These are phyloP conservation scores for Porites evermanni DNA, from an alignment of 92 coral and sea anemone species.

Conservation along the genomic window DNA sequence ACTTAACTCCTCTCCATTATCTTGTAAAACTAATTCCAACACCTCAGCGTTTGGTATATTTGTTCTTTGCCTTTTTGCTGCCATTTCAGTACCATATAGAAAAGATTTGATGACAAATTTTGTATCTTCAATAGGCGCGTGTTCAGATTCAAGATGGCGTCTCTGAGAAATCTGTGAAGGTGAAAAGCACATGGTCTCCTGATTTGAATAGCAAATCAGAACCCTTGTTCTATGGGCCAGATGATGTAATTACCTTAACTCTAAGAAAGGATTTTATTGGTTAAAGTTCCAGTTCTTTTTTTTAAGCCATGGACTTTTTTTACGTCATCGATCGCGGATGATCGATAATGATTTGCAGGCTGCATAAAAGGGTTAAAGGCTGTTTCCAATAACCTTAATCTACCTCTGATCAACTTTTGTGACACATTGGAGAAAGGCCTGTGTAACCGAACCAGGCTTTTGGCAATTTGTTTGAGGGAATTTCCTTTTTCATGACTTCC, in stretches of 20 bases:
- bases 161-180: neutral
- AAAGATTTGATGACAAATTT: neutral
- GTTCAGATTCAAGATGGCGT: constrained; percentile 11
- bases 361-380: constrained; percentile 24
- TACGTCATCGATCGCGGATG: constrained; percentile 16
- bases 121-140: neutral
- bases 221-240: constrained; percentile 8
- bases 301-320: neutral
- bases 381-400: no score
- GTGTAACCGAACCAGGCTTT: no score
- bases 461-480: no score
- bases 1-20: constrained; percentile 21
- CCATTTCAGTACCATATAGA: neutral
- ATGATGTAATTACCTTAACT: neutral
- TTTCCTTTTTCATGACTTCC: no score
- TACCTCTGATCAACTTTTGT: no score
- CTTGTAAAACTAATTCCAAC: constrained; percentile 6
- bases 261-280: constrained; percentile 12
- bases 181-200: neutral
- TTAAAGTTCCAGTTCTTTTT: neutral
- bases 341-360: constrained; percentile 19
- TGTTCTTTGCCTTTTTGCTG: constrained; percentile 1
- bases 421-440: no score
- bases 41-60: constrained; percentile 17
- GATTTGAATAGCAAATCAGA: constrained; percentile 10